Conservation (phyloP, 1,140 invertebrate genomes). For the Ostrea denselamellosa region DNA sequence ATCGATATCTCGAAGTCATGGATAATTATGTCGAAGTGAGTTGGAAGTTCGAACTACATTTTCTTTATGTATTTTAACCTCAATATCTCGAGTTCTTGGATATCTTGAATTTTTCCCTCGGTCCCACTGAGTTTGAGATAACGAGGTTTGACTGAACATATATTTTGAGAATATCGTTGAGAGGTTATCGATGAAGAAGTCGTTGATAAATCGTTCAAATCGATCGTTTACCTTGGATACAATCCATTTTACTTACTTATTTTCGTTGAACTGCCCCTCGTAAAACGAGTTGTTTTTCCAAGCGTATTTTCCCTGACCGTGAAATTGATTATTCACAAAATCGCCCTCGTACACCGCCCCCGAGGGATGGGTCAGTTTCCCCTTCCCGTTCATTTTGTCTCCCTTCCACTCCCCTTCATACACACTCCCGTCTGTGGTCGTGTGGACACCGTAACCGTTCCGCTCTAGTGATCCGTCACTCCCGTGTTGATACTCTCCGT, state of each 20-base stretch:
- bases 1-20: no score
- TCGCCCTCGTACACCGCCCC: conserved; percentile 74
- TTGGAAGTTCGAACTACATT: no score
- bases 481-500: conserved; percentile 74
- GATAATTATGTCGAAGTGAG: no score
- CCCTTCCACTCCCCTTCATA: conserved; percentile 75
- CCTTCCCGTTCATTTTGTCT: conserved; percentile 77
- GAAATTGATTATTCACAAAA: conserved; percentile 78
- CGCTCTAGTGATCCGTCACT: conserved; percentile 71
- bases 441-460: conserved; percentile 73
- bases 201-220: no score
- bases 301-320: conserved; percentile 76
- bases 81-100: no score
- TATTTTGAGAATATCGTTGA: no score
- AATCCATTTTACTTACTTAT: conserved; percentile 67
- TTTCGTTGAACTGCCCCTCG: conserved; percentile 77
- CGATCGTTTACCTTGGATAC: no score
- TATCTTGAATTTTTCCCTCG: no score
- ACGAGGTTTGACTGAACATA: no score
- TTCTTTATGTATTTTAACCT: no score
- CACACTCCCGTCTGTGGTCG: conserved; percentile 70
- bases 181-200: no score
- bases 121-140: no score
- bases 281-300: conserved; percentile 78
- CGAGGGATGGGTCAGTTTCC: conserved; percentile 71